phyloP scores from a whole-genome alignment of 2,113 vertebrate genomes.

The Alligator sinensis region DNA sequence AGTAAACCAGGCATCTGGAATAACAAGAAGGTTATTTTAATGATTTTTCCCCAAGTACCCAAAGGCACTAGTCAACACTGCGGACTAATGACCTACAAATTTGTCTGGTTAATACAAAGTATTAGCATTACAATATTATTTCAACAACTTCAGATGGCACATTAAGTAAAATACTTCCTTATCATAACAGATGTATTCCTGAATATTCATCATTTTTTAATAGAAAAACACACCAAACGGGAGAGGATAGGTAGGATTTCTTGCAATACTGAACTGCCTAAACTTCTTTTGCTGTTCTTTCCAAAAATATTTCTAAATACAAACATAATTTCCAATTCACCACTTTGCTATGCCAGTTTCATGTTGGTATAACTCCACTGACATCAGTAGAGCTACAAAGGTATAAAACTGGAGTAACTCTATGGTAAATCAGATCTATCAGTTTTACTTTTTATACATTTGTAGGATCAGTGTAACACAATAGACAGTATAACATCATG shows the following conservation, averaged over 20 bases:
- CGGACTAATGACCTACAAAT: constrained; percentile 66
- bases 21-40: constrained; percentile 66
- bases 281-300: not conserved
- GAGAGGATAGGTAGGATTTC: not conserved
- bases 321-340: not conserved
- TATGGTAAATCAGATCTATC: rapidly evolving
- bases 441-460: not conserved
- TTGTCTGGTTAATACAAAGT: constrained; percentile 15
- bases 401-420: rapidly evolving
- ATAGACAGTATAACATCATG: not conserved
- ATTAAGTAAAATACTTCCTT: not conserved
- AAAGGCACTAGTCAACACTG: constrained; percentile 72
- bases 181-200: not conserved
- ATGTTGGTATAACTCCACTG: not conserved
- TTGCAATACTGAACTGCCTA: not conserved
- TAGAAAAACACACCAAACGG: not conserved
- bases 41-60: constrained; percentile 55
- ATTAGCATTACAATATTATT: constrained; percentile 42
- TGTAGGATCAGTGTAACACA: not conserved
- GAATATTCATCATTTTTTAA: not conserved
- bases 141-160: constrained; percentile 49
- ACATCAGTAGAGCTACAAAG: not conserved
- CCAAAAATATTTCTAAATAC: not conserved
- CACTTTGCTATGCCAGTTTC: not conserved
- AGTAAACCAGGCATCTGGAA: not conserved